A percentile compares a stretch with the other conserved stretches of the same genome.
Conservation (phyloP, 2,113 vertebrate genomes). For the Nansenia antarctica region DNA sequence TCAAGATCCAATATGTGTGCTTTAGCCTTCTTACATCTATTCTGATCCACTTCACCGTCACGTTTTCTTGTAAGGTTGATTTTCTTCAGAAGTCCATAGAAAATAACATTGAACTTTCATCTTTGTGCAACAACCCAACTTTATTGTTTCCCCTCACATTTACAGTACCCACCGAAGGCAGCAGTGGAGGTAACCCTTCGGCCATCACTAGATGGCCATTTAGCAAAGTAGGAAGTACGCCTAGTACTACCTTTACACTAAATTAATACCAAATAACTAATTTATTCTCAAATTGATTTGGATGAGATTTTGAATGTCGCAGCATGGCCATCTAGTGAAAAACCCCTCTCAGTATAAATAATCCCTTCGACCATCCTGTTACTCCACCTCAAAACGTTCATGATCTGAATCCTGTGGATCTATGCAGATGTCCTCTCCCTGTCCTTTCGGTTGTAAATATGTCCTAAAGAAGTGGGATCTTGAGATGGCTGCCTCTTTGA, state of each 20-base stretch:
- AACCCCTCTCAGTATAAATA: not conserved
- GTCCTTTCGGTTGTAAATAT: conserved; percentile 72
- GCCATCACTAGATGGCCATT: no score
- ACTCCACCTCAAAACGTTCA: conserved; percentile 11
- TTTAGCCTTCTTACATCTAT: not conserved
- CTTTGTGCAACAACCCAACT: not conserved
- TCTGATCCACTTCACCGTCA: no score
- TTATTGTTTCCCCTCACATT: not conserved
- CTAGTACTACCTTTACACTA: no score
- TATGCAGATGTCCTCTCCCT: conserved; percentile 68
- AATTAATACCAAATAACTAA: no score
- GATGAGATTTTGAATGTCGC: no score
- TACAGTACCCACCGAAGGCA: conserved; percentile 32
- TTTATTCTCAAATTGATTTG: no score
- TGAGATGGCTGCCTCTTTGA: conserved; percentile 11
- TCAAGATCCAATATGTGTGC: not conserved
- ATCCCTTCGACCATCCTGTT: not conserved
- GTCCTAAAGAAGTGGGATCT: conserved; percentile 52
- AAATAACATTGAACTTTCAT: not conserved
- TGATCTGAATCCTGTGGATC: conserved; percentile 67
- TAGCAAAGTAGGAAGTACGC: no score
- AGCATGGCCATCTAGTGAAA: no score
- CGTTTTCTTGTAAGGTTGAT: not conserved
- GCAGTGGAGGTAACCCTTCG: conserved; percentile 48
- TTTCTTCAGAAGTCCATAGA: not conserved